Base-by-base conservation (phyloP, 1,140 invertebrate species). In the Drosophila erecta region DNA sequence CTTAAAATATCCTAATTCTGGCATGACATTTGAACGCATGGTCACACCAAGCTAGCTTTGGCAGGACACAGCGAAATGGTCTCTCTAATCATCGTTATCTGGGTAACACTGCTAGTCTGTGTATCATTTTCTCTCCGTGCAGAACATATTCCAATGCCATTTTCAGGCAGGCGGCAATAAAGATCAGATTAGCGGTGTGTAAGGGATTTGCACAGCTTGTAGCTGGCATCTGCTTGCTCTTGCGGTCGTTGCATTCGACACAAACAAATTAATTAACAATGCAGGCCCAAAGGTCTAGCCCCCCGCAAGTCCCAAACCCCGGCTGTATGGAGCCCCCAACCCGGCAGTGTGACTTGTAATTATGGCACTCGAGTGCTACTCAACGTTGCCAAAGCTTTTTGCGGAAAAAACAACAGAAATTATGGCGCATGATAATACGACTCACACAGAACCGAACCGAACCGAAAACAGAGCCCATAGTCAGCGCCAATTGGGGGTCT, bases 201-300 rank as follows among this genome's bases (percentile, higher is more conserved):
- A 41, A 57, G 72, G 72, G 59, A 65, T 75, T 75, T 75, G 71
- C 59, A 74, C 72, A 75, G 70, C 59, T 74, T 75, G 72, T 35
- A 50, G 58, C 37, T n/a, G n/a, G 33, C 53, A 55, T 38, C 49
- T 70, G 66, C 58, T 65, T 49, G 22, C 81, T 58, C 79, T 54
- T 51, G 54, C 40, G 69, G 38, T 60, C 56, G 67, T 22, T 56
- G 72, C 70, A 65, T 75, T 76, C 62, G 73, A 76, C 56, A 76
- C 74, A 76, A 76, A 76, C 81, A 86, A 86, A 87, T 86, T 86
- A 86, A 86, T 86, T 86, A 86, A 87, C 83, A 86, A 86, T 86
- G 83, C 83, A 60, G n/a, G 55, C 41, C 51, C n/a, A 54, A 47
- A 67, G 54, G 43, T 55, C 24, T 55, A n/a, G 15, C 64, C 35